These are phyloP conservation scores for Harpagus bidentatus DNA, from an alignment of 2,113 vertebrate genomes.

Conservation along the genomic window DNA sequence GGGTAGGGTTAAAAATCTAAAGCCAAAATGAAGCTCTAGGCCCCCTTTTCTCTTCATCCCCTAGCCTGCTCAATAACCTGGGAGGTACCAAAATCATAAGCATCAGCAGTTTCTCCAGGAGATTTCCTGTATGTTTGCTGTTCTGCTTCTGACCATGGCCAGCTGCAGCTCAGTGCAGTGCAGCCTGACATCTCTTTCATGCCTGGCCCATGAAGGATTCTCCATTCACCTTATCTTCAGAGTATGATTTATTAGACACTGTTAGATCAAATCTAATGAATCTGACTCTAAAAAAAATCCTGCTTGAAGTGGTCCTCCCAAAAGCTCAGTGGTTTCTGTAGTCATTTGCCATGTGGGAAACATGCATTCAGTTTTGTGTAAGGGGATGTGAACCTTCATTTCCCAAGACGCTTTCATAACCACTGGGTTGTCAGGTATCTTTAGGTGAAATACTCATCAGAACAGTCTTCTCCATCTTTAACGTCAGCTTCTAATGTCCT, in stretches of 20 bases:
- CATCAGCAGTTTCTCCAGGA: not conserved
- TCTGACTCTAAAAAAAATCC: not conserved
- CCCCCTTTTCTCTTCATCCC: not conserved
- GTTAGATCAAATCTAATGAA: not conserved
- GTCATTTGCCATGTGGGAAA: not conserved
- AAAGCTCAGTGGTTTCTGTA: not conserved
- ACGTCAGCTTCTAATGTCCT: not conserved
- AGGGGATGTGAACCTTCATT: not conserved
- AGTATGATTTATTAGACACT: not conserved
- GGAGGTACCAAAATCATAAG: not conserved
- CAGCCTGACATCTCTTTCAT: not conserved
- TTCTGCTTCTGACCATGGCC: not conserved
- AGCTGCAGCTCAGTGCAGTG: not conserved
- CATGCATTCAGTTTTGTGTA: not conserved
- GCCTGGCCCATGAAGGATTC: not conserved
- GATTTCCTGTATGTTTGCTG: not conserved
- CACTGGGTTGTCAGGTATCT: not conserved
- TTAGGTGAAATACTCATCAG: not conserved
- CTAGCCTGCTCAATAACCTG: not conserved
- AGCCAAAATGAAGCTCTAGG: not conserved
- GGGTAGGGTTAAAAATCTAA: not conserved
- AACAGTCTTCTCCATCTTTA: not conserved
- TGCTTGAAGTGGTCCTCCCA: not conserved
- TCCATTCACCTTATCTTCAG: not conserved
- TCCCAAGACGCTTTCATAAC: not conserved